Evolutionary conservation across 2,888 invertebrate genomes (phyloP), one percentile per base, ranked within the genome.

Genomic region (Coleophora flavipennella): DNA sequence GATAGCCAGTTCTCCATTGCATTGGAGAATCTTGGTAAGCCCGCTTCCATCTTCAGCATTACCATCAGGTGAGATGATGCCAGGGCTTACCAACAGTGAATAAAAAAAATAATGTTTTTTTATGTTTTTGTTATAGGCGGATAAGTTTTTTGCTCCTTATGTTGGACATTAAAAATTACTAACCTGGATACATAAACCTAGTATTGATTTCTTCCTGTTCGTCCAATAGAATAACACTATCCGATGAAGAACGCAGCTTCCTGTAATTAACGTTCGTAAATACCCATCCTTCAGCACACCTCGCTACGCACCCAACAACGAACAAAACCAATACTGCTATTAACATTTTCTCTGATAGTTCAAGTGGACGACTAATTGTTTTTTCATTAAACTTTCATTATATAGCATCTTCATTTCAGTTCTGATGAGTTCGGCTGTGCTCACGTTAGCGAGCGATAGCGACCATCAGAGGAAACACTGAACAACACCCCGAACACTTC

Each of bases 251-350:
- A 13, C 38, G 27, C 12, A 50, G 33, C 14, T 32, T 35, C 10
- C 39, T 43, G 31, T 43, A 43, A 12, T 49, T 44, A 4, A 62
- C 44, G 11, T 59, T 44, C 36, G 54, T 62, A 6, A 63, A 50
- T 1, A 63, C 50, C 61, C 62, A 63, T 45, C 58, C 38, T 13
- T 45, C 31, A 43, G 45, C 35, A 13, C 26, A 38, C 20, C 20
- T 20, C 20, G 20, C 6, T 20, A 20, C 20, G 6, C 3, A 20
- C 20, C 20, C 20, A 3, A 20, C 41, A 38, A 29, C 36, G 9
- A 35, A 13, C 13, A 27, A 28, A 13, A 13, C 2, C 10, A 28
- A n/a, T 28, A 6, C n/a, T 10, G 10, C 10, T 9, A 1, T 13
- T 35, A 13, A 13, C 12, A 34, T 29, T 35, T 40, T 35, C 39